phyloP scores from a whole-genome alignment of 2,797 vertebrate species.

The Falco biarmicus region DNA sequence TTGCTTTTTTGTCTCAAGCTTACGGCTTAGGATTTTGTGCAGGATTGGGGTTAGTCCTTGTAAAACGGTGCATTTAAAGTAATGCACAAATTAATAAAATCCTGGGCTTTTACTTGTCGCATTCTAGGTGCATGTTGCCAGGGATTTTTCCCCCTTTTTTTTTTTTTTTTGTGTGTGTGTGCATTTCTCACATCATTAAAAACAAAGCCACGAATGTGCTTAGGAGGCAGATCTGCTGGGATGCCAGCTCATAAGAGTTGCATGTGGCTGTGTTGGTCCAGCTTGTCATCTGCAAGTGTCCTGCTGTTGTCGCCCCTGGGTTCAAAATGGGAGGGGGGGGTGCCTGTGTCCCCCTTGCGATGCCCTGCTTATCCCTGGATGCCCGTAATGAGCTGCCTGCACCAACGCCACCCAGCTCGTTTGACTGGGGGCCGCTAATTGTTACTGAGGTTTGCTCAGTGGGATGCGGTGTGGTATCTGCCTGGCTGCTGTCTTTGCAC shows the following conservation, averaged over 20 bases:
- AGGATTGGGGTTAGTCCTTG: constrained; percentile 59
- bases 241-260: background rate
- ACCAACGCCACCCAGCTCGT: background rate
- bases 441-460: background rate
- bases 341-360: background rate
- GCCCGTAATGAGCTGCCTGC: background rate
- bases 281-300: background rate
- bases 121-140: background rate
- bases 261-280: background rate
- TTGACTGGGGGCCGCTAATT: background rate
- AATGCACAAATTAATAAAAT: constrained; percentile 52
- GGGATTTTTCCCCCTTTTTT: background rate
- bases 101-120: background rate
- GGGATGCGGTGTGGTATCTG: background rate
- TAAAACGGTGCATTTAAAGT: constrained; percentile 37
- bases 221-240: constrained; percentile 2
- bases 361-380: background rate
- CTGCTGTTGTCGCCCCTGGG: background rate
- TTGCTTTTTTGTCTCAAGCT: constrained; percentile 65
- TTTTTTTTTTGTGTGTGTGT: background rate
- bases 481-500: constrained; percentile 35
- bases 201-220: constrained; percentile 8
- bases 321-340: background rate
- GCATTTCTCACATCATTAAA: background rate
- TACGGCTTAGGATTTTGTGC: constrained; percentile 52